Evolutionary conservation across 2,113 vertebrate species (phyloP), one percentile per base, ranked within the genome.

Genomic region (Calyptomena viridis): DNA sequence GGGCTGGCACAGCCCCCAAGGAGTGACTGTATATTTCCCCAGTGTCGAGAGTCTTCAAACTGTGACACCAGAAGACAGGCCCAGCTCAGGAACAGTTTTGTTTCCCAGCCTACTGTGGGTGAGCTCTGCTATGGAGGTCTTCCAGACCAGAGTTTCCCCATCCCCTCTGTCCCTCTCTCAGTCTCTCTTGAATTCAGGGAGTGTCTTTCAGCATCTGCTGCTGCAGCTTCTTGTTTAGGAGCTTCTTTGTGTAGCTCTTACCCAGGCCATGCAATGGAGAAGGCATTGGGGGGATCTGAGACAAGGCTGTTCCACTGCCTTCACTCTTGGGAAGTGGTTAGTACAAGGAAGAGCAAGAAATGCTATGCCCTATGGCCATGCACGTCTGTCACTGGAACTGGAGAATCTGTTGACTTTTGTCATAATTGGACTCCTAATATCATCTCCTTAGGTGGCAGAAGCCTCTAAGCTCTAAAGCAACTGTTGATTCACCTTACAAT

Each of bases 331-430:
- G 39, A 66, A 69, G 49, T 27, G 2, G 1, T 68, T 84, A 53
- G 12, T 58, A 42, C 28, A 46, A 66, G n/a, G 49, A 87, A 72
- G 46, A 85, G 40, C 44, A 77, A 78, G 66, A 79, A 87, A 71
- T 14, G 14, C 33, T 35, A 27, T 52, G 42, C 39, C 0, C 1
- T 53, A 3, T 52, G 35, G 58, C 30, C 5, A 0, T 67, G 44
- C 16, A 22, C 25, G 53, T 35, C 69, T 88, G n/a, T 3, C 3
- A 31, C 60, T 72, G 35, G 28, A 82, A 47, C 46, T 33, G 58
- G 59, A 90, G 27, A 67, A 55, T 24, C 39, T 59, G 20, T 39
- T 55, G n/a, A 49, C 35, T 91, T 67, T 19, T 73, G 25, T 72
- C 31, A 15, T 46, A 23, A 12, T 6, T 79, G 39, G 37, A 82